Evolutionary conservation across 2,113 vertebrate species (phyloP), one percentile per base, ranked within the genome.

Genomic region (Trematomus loennbergii): DNA sequence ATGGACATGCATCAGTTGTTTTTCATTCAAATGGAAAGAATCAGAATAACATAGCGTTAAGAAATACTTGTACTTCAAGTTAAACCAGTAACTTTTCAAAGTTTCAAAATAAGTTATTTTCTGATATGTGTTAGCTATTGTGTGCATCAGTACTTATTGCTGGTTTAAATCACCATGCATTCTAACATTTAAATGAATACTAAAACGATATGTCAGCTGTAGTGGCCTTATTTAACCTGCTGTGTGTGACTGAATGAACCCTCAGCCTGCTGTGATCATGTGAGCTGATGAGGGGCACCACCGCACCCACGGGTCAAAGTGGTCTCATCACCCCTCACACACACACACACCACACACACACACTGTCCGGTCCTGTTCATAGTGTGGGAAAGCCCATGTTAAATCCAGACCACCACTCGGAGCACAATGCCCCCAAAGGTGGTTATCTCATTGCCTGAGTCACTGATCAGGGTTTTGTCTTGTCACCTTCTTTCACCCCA

Each of bases 391-490:
- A 87, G 59, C 67, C 53, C 63, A 8, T 57, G 64, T 74, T 72
- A 86, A 88, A 82, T 59, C 83, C 75, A 75, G 63, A 78, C 75
- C 87, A 75, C 63, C 78, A 49, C 75, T 71, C 50, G 1, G 25
- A 62, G 33, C 73, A 94, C 93, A 94, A 93, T 82, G 85, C 72
- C 65, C 70, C 66, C 2, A 5, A 62, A 80, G 78, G 78, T 88
- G 89, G 85, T 90, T 90, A 87, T 91, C 91, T 90, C 78, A 82
- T 54, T 59, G 88, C 80, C 79, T 58, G 72, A 90, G 91, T 90
- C 85, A 89, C 72, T 77, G 91, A 92, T 91, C 90, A 77, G 88
- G 91, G 90, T 88, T 93, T 92, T 91, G 90, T 92, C 89, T 86
- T 75, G 87, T 90, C 92, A 92, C 91, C 89, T 93, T 92, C 86